Evolutionary conservation across 1,140 invertebrate species (phyloP).

Genomic region (Platyscapa corneri): DNA sequence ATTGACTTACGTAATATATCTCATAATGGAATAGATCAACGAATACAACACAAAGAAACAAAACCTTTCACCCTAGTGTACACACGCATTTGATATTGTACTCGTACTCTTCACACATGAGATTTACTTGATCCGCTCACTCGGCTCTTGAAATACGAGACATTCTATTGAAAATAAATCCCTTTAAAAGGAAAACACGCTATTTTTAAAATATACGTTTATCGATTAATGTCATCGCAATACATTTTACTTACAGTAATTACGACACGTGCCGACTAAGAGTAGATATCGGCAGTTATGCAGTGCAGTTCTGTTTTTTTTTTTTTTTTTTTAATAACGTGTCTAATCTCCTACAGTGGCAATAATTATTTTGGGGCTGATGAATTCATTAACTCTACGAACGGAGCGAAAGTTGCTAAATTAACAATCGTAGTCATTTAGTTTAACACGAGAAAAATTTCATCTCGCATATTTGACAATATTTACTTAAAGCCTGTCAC

Average conservation of each 20-base stretch:
- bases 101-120: background rate
- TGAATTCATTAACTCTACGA: background rate
- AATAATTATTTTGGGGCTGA: background rate
- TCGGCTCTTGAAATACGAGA: background rate
- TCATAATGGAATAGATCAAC: constrained; percentile 22
- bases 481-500: background rate
- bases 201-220: background rate
- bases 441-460: background rate
- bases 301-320: too few relatives aligned
- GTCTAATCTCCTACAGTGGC: too few relatives aligned
- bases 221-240: too few relatives aligned
- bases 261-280: too few relatives aligned
- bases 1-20: constrained; percentile 31
- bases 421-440: background rate
- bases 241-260: too few relatives aligned
- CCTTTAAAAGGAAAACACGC: background rate
- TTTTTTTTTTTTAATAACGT: too few relatives aligned
- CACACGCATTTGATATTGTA: constrained; percentile 6
- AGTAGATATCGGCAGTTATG: too few relatives aligned
- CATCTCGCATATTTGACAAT: background rate
- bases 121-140: background rate
- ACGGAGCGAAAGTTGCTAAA: background rate
- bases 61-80: constrained; percentile 13
- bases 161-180: background rate
- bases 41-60: constrained; percentile 16